Percentiles rank a stretch among this genome's conserved stretches.
Evolutionary conservation across 30 jellyfish, hydroid and myxozoan species (phyloP).

Genomic region (Nemopilema nomurai): DNA sequence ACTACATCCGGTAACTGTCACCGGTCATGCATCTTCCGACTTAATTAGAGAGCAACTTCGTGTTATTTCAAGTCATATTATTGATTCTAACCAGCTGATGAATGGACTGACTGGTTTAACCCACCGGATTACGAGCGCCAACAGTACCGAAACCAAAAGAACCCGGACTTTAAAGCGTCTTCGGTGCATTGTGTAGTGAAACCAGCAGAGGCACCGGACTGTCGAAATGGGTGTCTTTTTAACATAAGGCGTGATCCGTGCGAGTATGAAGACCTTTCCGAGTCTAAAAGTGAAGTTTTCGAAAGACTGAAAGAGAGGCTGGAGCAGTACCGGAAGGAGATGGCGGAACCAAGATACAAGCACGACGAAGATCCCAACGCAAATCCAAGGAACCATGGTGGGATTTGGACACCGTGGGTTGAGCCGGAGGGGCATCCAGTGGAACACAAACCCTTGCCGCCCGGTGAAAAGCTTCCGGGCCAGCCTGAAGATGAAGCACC

Average conservation of each 20-base stretch:
- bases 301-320: constrained; percentile 28
- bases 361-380: constrained; percentile 80
- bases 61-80: too few species aligned
- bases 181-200: constrained; percentile 42
- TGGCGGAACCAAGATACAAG: constrained; percentile 76
- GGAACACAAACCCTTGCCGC: constrained; percentile 57
- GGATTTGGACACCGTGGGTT: constrained; percentile 95
- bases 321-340: constrained; percentile 49
- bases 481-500: constrained; percentile 8
- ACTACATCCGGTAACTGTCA: background rate
- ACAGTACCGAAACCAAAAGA: constrained; percentile 24
- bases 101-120: constrained; percentile 66
- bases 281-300: constrained; percentile 13
- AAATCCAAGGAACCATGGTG: constrained; percentile 78
- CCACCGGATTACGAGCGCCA: constrained; percentile 69
- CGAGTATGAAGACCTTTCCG: constrained; percentile 72
- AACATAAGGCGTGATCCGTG: constrained; percentile 83
- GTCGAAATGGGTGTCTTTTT: constrained; percentile 67
- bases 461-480: constrained; percentile 37
- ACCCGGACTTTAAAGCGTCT: background rate
- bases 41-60: background rate
- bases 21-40: background rate
- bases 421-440: constrained; percentile 55
- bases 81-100: constrained; percentile 38
- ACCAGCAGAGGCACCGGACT: constrained; percentile 53